A percentile compares a stretch with the other conserved stretches of the same genome.
Conservation (phyloP, 2,797 vertebrate genomes). For the Crypturellus tataupa region DNA sequence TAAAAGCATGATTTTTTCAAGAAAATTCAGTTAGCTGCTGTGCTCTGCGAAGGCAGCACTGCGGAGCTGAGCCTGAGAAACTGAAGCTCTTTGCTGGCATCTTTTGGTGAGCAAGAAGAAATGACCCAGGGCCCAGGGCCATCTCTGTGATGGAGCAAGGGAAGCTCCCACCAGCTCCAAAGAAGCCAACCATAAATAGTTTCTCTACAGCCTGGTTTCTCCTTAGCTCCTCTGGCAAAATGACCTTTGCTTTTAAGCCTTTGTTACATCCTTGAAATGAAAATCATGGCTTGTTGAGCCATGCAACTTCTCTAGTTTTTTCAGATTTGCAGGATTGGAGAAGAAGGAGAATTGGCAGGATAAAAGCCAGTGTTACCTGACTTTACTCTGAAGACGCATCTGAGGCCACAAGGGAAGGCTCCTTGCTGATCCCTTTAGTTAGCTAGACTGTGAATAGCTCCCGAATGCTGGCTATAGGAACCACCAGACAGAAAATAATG, state of each 20-base stretch:
- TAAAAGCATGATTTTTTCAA: constrained; percentile 33
- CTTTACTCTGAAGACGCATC: not conserved
- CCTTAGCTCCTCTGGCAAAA: not conserved
- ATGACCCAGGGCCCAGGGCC: fast-evolving
- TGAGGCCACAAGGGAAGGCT: not conserved
- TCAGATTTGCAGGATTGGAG: not conserved
- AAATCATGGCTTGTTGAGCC: not conserved
- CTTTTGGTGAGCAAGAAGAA: constrained; percentile 66
- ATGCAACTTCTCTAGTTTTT: not conserved
- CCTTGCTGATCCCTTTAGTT: not conserved
- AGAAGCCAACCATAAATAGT: not conserved
- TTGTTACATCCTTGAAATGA: not conserved
- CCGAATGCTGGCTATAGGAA: not conserved
- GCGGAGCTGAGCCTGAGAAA: not conserved
- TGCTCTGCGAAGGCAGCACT: fast-evolving
- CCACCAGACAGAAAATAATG: not conserved
- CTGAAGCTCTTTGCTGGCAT: constrained; percentile 73
- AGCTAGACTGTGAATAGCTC: not conserved
- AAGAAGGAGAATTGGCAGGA: not conserved
- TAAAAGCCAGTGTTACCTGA: not conserved
- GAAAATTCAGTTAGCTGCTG: not conserved
- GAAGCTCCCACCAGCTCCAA: not conserved
- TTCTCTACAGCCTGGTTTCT: not conserved
- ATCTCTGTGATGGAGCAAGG: not conserved
- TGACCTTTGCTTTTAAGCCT: not conserved